These are phyloP conservation scores for Panurus biarmicus DNA, from an alignment of 2,113 vertebrate species.

Conservation along the genomic window DNA sequence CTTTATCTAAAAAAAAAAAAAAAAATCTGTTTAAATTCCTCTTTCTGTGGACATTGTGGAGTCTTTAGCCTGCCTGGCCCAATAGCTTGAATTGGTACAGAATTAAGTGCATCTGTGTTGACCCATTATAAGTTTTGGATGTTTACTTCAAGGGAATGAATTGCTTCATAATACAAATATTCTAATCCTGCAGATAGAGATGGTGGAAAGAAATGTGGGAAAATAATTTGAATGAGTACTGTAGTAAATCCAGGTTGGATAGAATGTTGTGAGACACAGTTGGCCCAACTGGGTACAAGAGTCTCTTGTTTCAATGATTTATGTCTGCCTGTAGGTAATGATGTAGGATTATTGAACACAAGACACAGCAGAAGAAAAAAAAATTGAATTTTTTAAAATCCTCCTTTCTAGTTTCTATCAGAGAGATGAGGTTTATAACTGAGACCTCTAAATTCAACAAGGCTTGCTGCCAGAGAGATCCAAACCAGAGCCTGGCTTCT, in stretches of 20 bases:
- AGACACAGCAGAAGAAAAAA: background rate
- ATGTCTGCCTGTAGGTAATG: background rate
- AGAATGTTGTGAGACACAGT: background rate
- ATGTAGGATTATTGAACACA: background rate
- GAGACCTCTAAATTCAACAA: background rate
- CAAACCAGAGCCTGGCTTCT: background rate
- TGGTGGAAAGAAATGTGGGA: background rate
- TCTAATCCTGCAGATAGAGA: background rate
- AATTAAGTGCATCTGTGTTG: background rate
- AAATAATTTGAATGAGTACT: background rate
- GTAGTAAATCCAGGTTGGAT: background rate
- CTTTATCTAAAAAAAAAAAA: background rate
- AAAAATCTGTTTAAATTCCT: background rate
- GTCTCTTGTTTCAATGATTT: background rate
- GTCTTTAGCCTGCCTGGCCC: background rate
- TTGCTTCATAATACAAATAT: background rate
- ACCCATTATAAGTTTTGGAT: background rate
- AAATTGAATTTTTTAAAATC: background rate
- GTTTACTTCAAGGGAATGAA: background rate
- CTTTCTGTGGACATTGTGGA: background rate
- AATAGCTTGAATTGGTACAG: background rate
- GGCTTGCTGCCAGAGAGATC: background rate
- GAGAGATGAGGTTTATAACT: background rate
- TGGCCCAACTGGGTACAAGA: background rate
- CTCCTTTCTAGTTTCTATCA: background rate